Base-by-base conservation (phyloP, 2,113 vertebrate species). In the Labrus mixtus region DNA sequence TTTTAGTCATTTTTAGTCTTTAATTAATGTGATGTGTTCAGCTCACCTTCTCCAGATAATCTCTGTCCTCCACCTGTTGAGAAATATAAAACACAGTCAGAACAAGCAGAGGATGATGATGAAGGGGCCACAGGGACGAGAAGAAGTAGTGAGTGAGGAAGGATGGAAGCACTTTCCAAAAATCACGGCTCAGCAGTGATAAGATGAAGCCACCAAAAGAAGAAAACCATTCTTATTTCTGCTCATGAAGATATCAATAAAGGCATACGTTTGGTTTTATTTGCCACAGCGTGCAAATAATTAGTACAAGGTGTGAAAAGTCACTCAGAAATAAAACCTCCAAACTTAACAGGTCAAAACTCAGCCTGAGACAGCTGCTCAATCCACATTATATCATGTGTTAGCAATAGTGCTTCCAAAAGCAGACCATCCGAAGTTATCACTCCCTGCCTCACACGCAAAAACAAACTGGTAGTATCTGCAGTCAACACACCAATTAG, bases 21-120 rank as follows among this genome's bases (percentile, higher is more conserved):
- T 4, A 5, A 6, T 16, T 16, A 4, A 46, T 11, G 12, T 13
- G 12, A 10, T 43, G 45, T 46, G 45, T 46, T n/a, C 91, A 67
- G 91, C 93, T 86, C 89, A 94, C 96, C 96, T 94, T 98, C 95
- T 94, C 97, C 89, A 94, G 94, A 93, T 82, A 96, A 93, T 94
- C 97, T 93, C 88, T 95, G 93, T 83, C 96, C 68, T 94, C 94
- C 78, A 86, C 90, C 94, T 95, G 87, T 65, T 45, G 66, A 81
- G 66, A 74, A 41, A 78, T 73, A 68, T 10, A 41, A 87, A 51
- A 74, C 0, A 57, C 8, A 71, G 36, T 80, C 22, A 88, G 70
- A 72, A 6, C 5, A 67, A 50, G 43, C 39, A 17, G 22, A 72
- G 51, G 29, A 20, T 11, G 29, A 20, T 10, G 68, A 58, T 0